Evolutionary conservation across 2,888 invertebrate genomes (phyloP), one percentile per base, ranked within the genome.

Genomic region (Drosophila robusta): DNA sequence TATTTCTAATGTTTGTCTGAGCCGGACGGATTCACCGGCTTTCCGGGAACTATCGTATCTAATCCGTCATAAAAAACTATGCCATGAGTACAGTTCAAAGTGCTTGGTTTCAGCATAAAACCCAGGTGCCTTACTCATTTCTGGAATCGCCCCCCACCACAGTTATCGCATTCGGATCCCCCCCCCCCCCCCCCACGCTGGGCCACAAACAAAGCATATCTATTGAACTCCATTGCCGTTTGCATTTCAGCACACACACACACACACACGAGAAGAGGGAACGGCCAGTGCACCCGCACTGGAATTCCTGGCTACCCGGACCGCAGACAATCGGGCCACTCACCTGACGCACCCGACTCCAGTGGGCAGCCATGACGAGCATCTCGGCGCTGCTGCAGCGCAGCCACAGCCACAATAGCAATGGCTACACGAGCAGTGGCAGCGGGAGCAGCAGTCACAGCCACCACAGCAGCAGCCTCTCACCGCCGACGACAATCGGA

Each of bases 331-430:
- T 57, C 47, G 74, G 22, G 56, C 74, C 44, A 67, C 68, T 73
- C 74, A 78, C 80, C 80, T 82, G 78, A 64, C 61, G 34, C 29
- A 50, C 24, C 52, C 36, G 14, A 8, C 11, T 14, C 11, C 22
- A 46, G 42, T 8, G 24, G 11, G 4, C 34, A 51, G 44, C 41
- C 64, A 89, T 85, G 89, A 70, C 89, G 39, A 89, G 89, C 80
- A 86, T 87, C 65, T 85, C 85, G 57, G 70, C 87, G 32, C 66
- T 86, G 57, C 71, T 88, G 70, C 88, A 87, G 26, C 80, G 89
- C 62, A 87, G 58, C 14, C 69, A 77, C 52, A 65, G 46, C 52
- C 70, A 74, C 62, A 61, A 73, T 36, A 76, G 78, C 73, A 76
- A 75, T 39, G 87, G 89, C 11, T 88, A 89, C 54, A 82, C 79